Percentiles rank a stretch among this genome's conserved stretches.
These are phyloP conservation scores for Campylomormyrus tamandua DNA, from an alignment of 2,113 vertebrate species.

Conservation along the genomic window DNA sequence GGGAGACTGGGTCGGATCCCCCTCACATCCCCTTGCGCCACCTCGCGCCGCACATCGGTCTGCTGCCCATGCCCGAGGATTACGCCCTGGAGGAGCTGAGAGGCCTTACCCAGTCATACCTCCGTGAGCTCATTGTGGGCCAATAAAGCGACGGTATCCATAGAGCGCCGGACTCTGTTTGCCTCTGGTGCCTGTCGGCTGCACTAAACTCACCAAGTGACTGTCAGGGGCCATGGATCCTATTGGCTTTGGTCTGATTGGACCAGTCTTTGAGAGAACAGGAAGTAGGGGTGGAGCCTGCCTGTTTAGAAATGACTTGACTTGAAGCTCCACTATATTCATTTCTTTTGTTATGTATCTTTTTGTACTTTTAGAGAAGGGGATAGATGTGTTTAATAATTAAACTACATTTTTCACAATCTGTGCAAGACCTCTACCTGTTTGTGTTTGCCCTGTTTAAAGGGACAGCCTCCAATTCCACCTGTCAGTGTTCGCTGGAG, in stretches of 20 bases:
- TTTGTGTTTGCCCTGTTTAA: conserved; percentile 23
- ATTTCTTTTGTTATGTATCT: conserved; percentile 10
- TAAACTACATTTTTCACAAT: conserved; percentile 29
- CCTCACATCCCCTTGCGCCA: conserved; percentile 65
- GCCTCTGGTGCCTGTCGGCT: not conserved
- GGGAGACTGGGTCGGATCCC: conserved; percentile 44
- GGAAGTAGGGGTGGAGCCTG: conserved; percentile 27
- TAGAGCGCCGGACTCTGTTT: not conserved
- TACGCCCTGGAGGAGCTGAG: conserved; percentile 90
- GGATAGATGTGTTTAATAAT: conserved; percentile 31
- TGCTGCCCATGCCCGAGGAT: conserved; percentile 91
- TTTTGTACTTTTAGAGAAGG: conserved; percentile 26
- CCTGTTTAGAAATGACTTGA: conserved; percentile 11
- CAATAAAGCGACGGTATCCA: conserved; percentile 47
- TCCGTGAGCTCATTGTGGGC: conserved; percentile 70
- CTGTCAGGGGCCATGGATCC: not conserved
- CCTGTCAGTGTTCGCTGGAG: not conserved
- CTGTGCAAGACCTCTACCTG: conserved; percentile 5
- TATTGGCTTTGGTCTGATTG: conserved; percentile 14
- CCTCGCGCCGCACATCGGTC: conserved; percentile 76
- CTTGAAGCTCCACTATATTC: conserved; percentile 13
- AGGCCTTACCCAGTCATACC: conserved; percentile 81
- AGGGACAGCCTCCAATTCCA: conserved; percentile 12
- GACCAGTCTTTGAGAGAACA: not conserved
- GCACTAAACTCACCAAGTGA: not conserved